These are phyloP conservation scores for Vulpes vulpes DNA, from an alignment of 2,113 vertebrate species.

Conservation along the genomic window DNA sequence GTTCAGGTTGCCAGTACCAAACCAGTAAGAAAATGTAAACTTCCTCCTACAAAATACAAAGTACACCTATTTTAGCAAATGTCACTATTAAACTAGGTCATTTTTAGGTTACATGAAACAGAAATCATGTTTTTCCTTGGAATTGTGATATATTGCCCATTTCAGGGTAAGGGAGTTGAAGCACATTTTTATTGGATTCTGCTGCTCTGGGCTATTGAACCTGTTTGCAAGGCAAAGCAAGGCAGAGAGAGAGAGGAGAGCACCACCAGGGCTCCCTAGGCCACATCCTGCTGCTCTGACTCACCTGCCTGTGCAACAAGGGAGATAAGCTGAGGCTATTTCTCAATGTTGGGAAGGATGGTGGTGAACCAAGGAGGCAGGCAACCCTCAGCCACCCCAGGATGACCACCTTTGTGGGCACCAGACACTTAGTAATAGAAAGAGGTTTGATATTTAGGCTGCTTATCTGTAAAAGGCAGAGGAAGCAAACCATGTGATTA, in stretches of 20 bases:
- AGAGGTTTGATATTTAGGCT: background rate
- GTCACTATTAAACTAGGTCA: conserved; percentile 78
- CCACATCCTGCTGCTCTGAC: background rate
- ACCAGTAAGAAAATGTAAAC: conserved; percentile 49
- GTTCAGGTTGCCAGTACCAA: background rate
- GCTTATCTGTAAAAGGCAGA: background rate
- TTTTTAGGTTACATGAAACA: conserved; percentile 62
- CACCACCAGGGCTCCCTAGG: background rate
- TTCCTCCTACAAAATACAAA: background rate
- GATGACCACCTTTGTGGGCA: background rate
- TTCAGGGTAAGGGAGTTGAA: background rate
- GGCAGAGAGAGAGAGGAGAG: background rate
- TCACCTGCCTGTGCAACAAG: background rate
- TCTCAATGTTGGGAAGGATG: background rate
- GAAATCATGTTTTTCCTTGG: conserved; percentile 83
- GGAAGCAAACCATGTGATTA: background rate
- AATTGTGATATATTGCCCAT: conserved; percentile 57
- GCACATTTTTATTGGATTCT: background rate
- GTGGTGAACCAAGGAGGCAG: background rate
- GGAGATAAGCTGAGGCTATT: background rate
- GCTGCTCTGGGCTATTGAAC: background rate
- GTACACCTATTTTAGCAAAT: conserved; percentile 71
- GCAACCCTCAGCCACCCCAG: background rate
- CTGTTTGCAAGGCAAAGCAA: background rate
- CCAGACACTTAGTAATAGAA: background rate